These are phyloP conservation scores for Polydrusus pterygomalis DNA, from an alignment of 2,888 invertebrate species.

Conservation along the genomic window DNA sequence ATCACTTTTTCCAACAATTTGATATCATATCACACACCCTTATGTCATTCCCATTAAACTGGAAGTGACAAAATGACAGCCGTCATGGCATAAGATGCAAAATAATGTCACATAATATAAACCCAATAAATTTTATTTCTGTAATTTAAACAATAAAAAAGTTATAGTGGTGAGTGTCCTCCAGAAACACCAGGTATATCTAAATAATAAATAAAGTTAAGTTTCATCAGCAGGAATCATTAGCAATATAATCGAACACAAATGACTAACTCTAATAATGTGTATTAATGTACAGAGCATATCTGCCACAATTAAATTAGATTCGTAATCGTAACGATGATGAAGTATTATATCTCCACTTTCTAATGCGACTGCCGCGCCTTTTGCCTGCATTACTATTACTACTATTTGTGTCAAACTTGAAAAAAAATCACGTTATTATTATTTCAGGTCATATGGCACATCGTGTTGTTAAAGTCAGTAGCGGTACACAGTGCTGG, in stretches of 20 bases:
- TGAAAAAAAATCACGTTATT: slow-evolving; percentile 18
- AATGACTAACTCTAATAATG: slow-evolving; percentile 38
- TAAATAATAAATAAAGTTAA: slow-evolving; percentile 21
- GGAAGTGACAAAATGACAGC: no score
- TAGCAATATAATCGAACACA: slow-evolving; percentile 38
- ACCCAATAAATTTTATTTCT: no score
- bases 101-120: no score
- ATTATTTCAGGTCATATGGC: slow-evolving; percentile 38
- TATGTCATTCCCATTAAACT: no score
- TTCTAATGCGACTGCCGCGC: slow-evolving; percentile 48
- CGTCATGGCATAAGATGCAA: no score
- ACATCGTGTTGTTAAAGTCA: slow-evolving; percentile 28
- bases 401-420: slow-evolving; percentile 34
- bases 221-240: slow-evolving; percentile 23
- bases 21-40: no score
- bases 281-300: slow-evolving; percentile 32
- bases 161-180: no score
- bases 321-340: slow-evolving; percentile 26
- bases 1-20: no score
- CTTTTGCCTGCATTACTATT: slow-evolving; percentile 23
- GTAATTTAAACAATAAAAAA: no score
- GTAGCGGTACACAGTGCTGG: slow-evolving; percentile 11
- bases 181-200: not conserved
- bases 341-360: slow-evolving; percentile 37
- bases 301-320: slow-evolving; percentile 34